Conservation (phyloP, 2,888 invertebrate genomes). For the Drosophila vallismaia region DNA sequence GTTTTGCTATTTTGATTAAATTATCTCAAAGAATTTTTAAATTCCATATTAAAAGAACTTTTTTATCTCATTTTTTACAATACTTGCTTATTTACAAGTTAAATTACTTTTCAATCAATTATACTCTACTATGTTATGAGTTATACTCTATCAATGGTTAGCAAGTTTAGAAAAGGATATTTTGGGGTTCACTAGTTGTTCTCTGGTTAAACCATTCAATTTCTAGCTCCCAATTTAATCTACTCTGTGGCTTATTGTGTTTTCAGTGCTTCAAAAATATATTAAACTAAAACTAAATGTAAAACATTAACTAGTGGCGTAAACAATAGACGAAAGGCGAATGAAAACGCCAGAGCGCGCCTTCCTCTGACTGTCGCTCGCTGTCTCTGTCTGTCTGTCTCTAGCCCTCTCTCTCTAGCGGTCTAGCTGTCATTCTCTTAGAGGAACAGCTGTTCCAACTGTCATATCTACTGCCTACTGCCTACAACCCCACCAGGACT, state of each 20-base stretch:
- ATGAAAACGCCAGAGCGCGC: slow-evolving; percentile 72
- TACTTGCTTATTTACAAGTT: neutral
- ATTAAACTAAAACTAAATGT: slow-evolving; percentile 9
- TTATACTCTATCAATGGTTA: neutral
- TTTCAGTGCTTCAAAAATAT: slow-evolving; percentile 24
- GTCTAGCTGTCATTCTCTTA: slow-evolving; percentile 24
- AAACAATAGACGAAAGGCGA: slow-evolving; percentile 37
- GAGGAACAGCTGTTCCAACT: slow-evolving; percentile 40
- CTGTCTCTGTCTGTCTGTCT: slow-evolving; percentile 50
- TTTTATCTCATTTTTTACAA: neutral
- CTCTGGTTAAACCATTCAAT: too few species aligned
- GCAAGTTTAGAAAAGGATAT: neutral
- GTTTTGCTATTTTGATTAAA: neutral
- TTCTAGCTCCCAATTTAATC: neutral
- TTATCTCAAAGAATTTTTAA: slow-evolving; percentile 10
- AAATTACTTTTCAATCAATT: too few species aligned
- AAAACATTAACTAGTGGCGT: slow-evolving; percentile 19
- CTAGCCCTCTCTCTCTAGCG: slow-evolving; percentile 38
- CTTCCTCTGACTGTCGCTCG: slow-evolving; percentile 62
- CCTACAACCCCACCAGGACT: neutral
- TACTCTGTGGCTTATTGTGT: slow-evolving; percentile 1
- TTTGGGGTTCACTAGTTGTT: neutral
- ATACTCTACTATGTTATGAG: too few species aligned
- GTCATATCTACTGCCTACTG: slow-evolving; percentile 13
- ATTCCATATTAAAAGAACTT: slow-evolving; percentile 7